These are phyloP conservation scores for Eristalinus aeneus DNA, from an alignment of 2,888 invertebrate species.

Conservation along the genomic window DNA sequence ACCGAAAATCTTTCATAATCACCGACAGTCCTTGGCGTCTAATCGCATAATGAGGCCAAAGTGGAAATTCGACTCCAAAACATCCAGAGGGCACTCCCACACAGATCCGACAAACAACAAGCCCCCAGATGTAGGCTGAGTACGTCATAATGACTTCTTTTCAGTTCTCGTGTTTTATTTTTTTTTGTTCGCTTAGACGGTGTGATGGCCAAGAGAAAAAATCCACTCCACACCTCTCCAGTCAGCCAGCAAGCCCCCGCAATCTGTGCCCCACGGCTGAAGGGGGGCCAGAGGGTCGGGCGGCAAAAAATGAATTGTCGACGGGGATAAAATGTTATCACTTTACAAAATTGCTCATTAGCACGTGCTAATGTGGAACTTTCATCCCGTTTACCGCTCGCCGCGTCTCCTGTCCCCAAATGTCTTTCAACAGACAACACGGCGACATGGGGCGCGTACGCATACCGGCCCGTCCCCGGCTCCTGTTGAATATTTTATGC, in stretches of 20 bases:
- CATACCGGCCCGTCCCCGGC: constrained; percentile 17
- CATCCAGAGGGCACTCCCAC: neutral
- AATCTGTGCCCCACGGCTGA: constrained; percentile 21
- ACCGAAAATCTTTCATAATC: constrained; percentile 7
- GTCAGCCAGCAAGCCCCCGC: neutral
- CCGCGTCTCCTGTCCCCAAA: neutral
- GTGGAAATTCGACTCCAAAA: constrained; percentile 34
- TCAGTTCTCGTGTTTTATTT: neutral
- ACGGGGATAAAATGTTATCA: constrained; percentile 72
- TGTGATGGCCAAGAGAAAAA: constrained; percentile 16
- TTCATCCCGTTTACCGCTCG: constrained; percentile 64
- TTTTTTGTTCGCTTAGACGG: neutral
- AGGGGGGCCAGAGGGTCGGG: neutral
- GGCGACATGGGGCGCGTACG: constrained; percentile 19
- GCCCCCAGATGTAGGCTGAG: neutral
- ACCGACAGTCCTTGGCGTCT: constrained; percentile 21
- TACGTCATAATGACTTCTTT: constrained; percentile 26
- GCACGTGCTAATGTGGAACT: constrained; percentile 72
- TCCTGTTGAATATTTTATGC: constrained; percentile 65
- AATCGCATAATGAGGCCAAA: constrained; percentile 60
- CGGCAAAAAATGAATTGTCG: constrained; percentile 67
- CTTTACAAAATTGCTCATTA: constrained; percentile 73
- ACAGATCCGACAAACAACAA: neutral
- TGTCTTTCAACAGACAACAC: constrained; percentile 23
- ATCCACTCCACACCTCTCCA: constrained; percentile 56